Percentiles rank a stretch among this genome's conserved stretches.
phyloP scores from a whole-genome alignment of 2,888 invertebrate genomes.

The Dinocampus coccinellae region DNA sequence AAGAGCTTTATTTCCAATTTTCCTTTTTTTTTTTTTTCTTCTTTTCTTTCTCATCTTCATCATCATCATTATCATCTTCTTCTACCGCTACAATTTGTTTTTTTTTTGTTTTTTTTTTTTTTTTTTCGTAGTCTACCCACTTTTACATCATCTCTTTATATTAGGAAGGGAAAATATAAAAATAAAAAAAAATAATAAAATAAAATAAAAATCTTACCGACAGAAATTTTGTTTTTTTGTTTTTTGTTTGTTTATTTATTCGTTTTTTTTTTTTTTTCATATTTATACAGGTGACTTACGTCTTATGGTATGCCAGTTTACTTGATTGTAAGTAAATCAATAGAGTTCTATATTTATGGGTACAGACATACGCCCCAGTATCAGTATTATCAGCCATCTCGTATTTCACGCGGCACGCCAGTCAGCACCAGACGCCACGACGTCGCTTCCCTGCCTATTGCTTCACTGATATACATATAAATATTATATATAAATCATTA shows the following conservation, averaged over 20 bases:
- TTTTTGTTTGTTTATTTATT: too few relatives aligned
- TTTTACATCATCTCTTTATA: too few relatives aligned
- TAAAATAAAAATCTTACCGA: too few relatives aligned
- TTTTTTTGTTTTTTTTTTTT: too few relatives aligned
- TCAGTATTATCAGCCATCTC: slow-evolving; percentile 40
- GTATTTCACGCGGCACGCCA: slow-evolving; percentile 45
- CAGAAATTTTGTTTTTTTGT: too few relatives aligned
- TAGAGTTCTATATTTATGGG: slow-evolving; percentile 17
- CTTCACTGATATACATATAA: slow-evolving; percentile 15
- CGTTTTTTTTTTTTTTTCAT: too few relatives aligned
- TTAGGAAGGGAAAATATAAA: too few relatives aligned
- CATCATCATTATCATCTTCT: too few relatives aligned
- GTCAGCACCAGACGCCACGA: slow-evolving; percentile 41
- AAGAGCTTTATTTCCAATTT: not conserved
- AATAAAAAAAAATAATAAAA: too few relatives aligned
- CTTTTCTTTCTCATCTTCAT: not conserved
- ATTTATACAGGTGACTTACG: not conserved
- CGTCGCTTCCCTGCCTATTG: not conserved
- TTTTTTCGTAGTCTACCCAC: too few relatives aligned
- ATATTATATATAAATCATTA: not conserved
- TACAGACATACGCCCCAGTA: slow-evolving; percentile 21
- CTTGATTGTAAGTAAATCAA: not conserved
- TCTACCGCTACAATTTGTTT: too few relatives aligned
- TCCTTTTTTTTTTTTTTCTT: not conserved
- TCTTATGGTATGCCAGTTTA: not conserved